Base-by-base conservation (phyloP, 2,113 vertebrate species). In the Gavialis gangeticus region DNA sequence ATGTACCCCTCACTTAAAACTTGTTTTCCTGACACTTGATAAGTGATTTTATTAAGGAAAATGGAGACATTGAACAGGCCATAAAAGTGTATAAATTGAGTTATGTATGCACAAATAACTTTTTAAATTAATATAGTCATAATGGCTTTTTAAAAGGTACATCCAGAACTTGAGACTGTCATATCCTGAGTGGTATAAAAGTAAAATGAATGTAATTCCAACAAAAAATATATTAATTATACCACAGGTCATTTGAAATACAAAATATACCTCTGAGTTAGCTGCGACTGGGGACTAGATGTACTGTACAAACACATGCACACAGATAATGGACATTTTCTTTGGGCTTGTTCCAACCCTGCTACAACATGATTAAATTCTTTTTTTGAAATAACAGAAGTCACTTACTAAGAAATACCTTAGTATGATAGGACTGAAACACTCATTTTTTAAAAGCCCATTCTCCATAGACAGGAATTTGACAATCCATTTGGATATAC, bases 211-310 rank as follows among this genome's bases (percentile, higher is more conserved):
- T 19, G 3, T 73, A 75, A 91, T 86, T 71, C 63, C 55, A 89
- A 37, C 83, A 81, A 94, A 94, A 91, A 63, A 63, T 85, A 85
- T 82, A 91, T 91, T 87, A 92, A 95, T 92, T 82, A 91, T 4
- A 92, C 5, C 22, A 80, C n/a, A 34, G 69, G 55, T 66, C 91
- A 93, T 64, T 79, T 76, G 87, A 94, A 92, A 59, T 58, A 11
- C 22, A 94, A 92, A 95, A 77, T 25, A 16, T 91, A 81, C n/a
- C 83, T 85, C 90, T 91, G 12, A 62, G 54, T 59, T 79, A 12
- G 73, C 62, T 88, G 75, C 27, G 94, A 64, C 30, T 69, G 76
- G 81, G 59, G 30, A 77, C 1, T 0, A 88, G 75, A 69, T 15
- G 66, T 87, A 76, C n/a, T 92, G 46, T 46, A 88, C 90, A 93